Evolutionary conservation across 2,113 vertebrate species (phyloP), one percentile per base, ranked within the genome.

Genomic region (Murina feae): DNA sequence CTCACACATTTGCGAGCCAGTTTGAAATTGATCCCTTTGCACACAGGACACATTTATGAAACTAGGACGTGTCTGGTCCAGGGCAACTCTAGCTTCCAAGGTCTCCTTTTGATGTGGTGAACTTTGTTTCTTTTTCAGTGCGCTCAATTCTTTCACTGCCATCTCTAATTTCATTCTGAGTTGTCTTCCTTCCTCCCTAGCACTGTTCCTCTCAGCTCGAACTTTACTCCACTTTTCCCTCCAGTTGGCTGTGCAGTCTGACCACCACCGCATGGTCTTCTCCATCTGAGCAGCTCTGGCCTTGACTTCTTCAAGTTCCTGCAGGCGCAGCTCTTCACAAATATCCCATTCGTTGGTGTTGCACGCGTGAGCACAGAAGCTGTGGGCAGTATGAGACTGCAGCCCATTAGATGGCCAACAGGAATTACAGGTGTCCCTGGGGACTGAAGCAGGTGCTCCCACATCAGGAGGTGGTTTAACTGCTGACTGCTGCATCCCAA

Each of bases 251-350:
- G 98, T 98, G 86, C 98, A 98, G 4, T 98, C 98, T 3, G 98
- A 98, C 98, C 98, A 98, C 98, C 98, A 98, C 3, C 96, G 97
- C 98, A 98, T 98, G 32, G 98, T 98, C 94, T 98, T 98, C 81
- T 98, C 98, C 98, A 98, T 98, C 97, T 98, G 98, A 1, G 98
- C 98, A 4, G 98, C 98, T 94, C 98, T 97, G 55, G 98, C 96
- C 86, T 98, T 98, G 69, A 95, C 96, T 84, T 98, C 98, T 72
- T 98, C 97, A 20, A 98, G 90, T 25, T 98, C 98, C 35, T 9
- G 96, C 90, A 93, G 78, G 53, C 97, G 97, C 14, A 98, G 87
- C n/a, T 98, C 97, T 85, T 98, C 97, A 32, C 91, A 89, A 28
- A 98, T 92, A 39, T 98, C 98, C 98, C 98, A 98, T 0, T 97